These are phyloP conservation scores for Caenorhabditis zanzibari DNA, from an alignment of 2,888 invertebrate genomes.

Conservation along the genomic window DNA sequence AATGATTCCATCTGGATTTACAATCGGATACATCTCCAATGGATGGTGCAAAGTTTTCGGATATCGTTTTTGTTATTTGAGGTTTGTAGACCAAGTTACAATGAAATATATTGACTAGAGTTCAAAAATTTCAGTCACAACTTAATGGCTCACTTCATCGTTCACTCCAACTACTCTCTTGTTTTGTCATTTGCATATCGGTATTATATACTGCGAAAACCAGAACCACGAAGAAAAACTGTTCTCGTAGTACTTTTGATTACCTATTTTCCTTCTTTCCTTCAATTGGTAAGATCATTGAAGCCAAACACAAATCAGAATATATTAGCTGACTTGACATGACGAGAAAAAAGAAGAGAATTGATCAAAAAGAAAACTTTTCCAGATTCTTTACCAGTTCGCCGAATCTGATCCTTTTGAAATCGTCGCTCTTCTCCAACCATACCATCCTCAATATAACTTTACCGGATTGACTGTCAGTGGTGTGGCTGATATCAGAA, in stretches of 20 bases:
- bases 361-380: neutral
- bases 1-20: slow-evolving; percentile 54
- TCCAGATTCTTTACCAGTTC: slow-evolving; percentile 42
- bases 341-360: neutral
- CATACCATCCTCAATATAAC: slow-evolving; percentile 39
- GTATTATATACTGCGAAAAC: slow-evolving; percentile 51
- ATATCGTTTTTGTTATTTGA: slow-evolving; percentile 29
- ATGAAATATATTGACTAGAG: neutral
- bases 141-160: slow-evolving; percentile 48
- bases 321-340: neutral
- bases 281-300: slow-evolving; percentile 29
- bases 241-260: slow-evolving; percentile 24
- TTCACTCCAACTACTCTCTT: slow-evolving; percentile 54
- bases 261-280: slow-evolving; percentile 31
- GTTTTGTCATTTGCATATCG: slow-evolving; percentile 65
- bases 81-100: neutral
- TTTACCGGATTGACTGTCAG: slow-evolving; percentile 45
- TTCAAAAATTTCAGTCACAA: slow-evolving; percentile 26
- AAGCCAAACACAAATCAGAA: neutral
- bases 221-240: slow-evolving; percentile 41
- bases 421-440: slow-evolving; percentile 22
- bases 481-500: slow-evolving; percentile 47
- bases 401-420: slow-evolving; percentile 38
- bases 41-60: slow-evolving; percentile 44
- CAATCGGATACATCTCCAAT: slow-evolving; percentile 52